Conservation (phyloP, 2,113 vertebrate species). For the Lampris megalopsis region DNA sequence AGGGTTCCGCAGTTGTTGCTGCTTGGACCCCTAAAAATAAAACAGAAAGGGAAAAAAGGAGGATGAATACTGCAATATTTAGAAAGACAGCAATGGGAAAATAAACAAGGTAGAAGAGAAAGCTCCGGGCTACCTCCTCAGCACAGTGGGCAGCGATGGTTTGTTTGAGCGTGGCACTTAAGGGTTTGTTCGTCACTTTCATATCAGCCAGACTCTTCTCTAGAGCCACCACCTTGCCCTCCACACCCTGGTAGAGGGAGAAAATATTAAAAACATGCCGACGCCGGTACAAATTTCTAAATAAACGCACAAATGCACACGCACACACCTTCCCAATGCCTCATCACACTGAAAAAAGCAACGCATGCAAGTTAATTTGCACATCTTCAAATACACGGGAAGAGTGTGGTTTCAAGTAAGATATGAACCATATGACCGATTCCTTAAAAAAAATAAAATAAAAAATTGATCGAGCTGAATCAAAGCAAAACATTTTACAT, state of each 20-base stretch:
- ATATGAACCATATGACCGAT: too few species aligned
- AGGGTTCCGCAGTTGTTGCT: too few species aligned
- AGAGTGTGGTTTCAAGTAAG: too few species aligned
- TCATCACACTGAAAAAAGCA: too few species aligned
- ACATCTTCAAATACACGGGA: too few species aligned
- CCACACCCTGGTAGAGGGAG: constrained; percentile 67
- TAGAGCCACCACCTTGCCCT: constrained; percentile 71
- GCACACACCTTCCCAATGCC: background rate
- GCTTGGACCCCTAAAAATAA: background rate
- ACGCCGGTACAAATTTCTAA: background rate
- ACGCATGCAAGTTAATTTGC: too few species aligned
- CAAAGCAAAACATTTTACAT: too few species aligned
- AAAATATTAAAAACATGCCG: background rate
- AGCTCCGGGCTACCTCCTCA: constrained; percentile 83
- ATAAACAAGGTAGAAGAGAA: background rate
- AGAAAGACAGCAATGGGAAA: too few species aligned
- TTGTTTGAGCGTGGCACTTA: constrained; percentile 79
- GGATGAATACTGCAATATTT: background rate
- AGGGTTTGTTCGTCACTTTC: constrained; percentile 86
- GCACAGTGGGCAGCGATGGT: constrained; percentile 81
- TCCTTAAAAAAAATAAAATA: too few species aligned
- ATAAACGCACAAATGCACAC: constrained; percentile 15
- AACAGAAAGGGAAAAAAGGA: background rate
- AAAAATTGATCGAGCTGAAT: too few species aligned
- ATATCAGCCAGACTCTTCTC: constrained; percentile 83